Conservation (phyloP, 1,140 invertebrate species). For the Meteorus sp. region DNA sequence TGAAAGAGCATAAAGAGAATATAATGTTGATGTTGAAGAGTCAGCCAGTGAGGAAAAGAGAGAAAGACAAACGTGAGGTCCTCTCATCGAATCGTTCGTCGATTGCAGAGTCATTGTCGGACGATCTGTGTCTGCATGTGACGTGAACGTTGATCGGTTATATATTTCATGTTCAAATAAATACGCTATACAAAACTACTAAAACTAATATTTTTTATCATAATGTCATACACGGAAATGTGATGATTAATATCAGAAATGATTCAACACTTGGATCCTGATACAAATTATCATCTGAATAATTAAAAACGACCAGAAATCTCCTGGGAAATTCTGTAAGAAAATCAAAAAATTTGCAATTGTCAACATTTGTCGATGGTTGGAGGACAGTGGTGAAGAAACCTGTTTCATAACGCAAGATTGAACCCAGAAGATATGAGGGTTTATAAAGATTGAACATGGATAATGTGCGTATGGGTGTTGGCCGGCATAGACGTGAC, state of each 20-base stretch:
- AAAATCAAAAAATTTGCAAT: too few species aligned
- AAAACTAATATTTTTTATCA: too few species aligned
- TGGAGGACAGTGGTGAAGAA: too few species aligned
- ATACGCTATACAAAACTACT: too few species aligned
- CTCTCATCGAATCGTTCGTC: slow-evolving; percentile 8
- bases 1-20: not conserved
- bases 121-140: not conserved
- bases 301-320: not conserved
- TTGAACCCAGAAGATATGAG: not conserved
- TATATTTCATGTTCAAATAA: not conserved
- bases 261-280: too few species aligned
- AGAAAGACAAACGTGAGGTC: slow-evolving; percentile 7
- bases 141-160: not conserved
- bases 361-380: too few species aligned
- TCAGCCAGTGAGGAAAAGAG: slow-evolving; percentile 7
- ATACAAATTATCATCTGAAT: too few species aligned
- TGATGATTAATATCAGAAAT: too few species aligned
- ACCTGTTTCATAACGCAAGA: too few species aligned
- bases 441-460: slow-evolving; percentile 15
- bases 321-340: too few species aligned
- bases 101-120: slow-evolving; percentile 23
- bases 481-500: slow-evolving; percentile 27
- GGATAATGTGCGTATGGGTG: slow-evolving; percentile 21
- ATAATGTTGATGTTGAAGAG: slow-evolving; percentile 1
- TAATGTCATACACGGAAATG: too few species aligned